These are phyloP conservation scores for Paguma larvata DNA, from an alignment of 2,797 vertebrate species.

Conservation along the genomic window DNA sequence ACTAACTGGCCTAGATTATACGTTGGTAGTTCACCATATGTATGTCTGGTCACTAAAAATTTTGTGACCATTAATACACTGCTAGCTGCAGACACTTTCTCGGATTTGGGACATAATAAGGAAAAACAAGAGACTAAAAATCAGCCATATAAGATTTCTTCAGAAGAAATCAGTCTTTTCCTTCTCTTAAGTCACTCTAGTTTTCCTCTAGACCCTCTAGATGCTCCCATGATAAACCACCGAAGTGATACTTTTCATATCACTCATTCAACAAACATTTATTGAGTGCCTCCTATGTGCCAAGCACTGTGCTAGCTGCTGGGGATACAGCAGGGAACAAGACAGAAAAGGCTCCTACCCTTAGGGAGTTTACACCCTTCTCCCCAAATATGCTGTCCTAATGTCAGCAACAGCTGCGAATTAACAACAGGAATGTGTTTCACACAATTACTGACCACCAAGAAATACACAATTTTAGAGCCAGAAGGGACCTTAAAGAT, in stretches of 20 bases:
- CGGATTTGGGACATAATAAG: slow-evolving; percentile 54
- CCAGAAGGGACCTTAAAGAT: slow-evolving; percentile 54
- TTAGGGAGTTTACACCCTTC: slow-evolving; percentile 26
- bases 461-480: slow-evolving; percentile 61
- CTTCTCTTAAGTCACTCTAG: background rate
- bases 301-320: slow-evolving; percentile 38
- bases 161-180: slow-evolving; percentile 33
- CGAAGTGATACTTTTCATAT: background rate
- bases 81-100: slow-evolving; percentile 1
- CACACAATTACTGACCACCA: slow-evolving; percentile 33
- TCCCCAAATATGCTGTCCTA: slow-evolving; percentile 23
- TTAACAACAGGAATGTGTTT: slow-evolving; percentile 43
- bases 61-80: background rate
- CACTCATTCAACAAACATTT: slow-evolving; percentile 46
- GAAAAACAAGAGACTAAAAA: slow-evolving; percentile 37
- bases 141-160: slow-evolving; percentile 6
- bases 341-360: slow-evolving; percentile 16
- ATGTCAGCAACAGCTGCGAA: slow-evolving; percentile 46
- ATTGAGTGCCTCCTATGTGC: background rate
- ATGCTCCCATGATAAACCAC: background rate
- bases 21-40: background rate
- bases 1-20: background rate
- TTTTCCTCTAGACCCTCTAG: background rate
- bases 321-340: slow-evolving; percentile 4
- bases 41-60: background rate